Base-by-base conservation (phyloP, 2,888 invertebrate species). In the Drosophila setosimentum region DNA sequence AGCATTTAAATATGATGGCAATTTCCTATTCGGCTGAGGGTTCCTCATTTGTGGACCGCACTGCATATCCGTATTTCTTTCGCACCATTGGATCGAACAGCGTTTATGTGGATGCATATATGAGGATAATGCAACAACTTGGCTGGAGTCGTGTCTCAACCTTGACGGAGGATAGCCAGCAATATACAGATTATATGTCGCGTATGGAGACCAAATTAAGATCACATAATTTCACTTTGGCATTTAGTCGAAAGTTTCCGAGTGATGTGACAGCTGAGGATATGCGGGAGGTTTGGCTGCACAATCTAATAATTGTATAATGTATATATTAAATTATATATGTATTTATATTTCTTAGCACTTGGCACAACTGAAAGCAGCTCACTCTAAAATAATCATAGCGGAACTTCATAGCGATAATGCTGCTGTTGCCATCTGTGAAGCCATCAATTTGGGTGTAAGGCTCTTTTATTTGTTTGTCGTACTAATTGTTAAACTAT, bases 1-100 rank as follows among this genome's bases (percentile, higher is more conserved):
- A 95, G 73, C 95, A 96, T 85, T 96, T 95, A 85, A 95, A 94
- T 77, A 96, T 96, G 59, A 94, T 96, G 68, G 95, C 96, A 1
- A 95, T 97, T 69, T 96, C 96, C 58, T 97, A 97, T 91, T 96
- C 96, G 70, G 97, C 97, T 0, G 97, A 97, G 91, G 96, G 96
- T 0, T 95, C 96, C 2, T 95, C 95, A 50, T 96, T 96, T 85
- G 95, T 95, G 1, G 95, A 96, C 91, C 94, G 96, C 27, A 92
- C 93, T 4, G 95, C 95, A 72, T 97, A 96, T 92, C 96, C 97
- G 0, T 96, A 96, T 89, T 97, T 97, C 92, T 97, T 96, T 91
- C 93, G 97, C 13, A 97, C 97, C 0, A 96, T 97, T 68, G 97
- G 96, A 2, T 96, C 96, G 87, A 96, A 96, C 89, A 95, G 94